phyloP scores from a whole-genome alignment of 2,113 vertebrate species.

The Syngnathoides biaculeatus region DNA sequence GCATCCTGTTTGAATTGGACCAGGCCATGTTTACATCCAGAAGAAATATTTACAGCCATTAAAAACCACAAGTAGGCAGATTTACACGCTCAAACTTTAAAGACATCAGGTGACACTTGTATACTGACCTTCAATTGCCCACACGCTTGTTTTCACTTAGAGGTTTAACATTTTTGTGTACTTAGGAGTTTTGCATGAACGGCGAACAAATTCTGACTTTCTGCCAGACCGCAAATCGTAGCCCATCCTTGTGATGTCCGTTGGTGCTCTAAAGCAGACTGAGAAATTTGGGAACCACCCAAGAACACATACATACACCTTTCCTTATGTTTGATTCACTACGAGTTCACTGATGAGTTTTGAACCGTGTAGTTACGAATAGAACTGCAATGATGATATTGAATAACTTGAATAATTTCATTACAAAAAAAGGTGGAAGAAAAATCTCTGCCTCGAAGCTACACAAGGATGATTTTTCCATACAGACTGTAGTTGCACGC shows the following conservation, averaged over 20 bases:
- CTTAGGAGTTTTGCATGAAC: background rate
- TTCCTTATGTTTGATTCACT: background rate
- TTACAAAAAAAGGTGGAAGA: too few species aligned
- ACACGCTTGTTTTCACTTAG: background rate
- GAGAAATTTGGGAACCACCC: background rate
- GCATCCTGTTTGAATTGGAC: slow-evolving; percentile 20
- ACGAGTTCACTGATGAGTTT: too few species aligned
- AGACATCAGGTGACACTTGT: slow-evolving; percentile 31
- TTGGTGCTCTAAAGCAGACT: background rate
- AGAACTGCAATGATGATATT: too few species aligned
- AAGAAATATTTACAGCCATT: slow-evolving; percentile 63
- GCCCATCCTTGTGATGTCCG: background rate
- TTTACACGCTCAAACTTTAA: slow-evolving; percentile 23
- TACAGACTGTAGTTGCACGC: too few species aligned
- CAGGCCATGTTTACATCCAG: slow-evolving; percentile 53
- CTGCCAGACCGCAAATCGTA: background rate
- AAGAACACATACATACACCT: background rate
- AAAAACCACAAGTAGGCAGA: slow-evolving; percentile 19
- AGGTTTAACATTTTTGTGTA: background rate
- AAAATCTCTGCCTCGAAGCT: too few species aligned
- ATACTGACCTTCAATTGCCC: slow-evolving; percentile 24
- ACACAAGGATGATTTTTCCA: too few species aligned
- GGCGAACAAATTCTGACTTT: background rate
- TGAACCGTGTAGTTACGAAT: too few species aligned
- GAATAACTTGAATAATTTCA: too few species aligned